A percentile compares a stretch with the other conserved stretches of the same genome.
phyloP scores from a whole-genome alignment of 1,140 invertebrate species.

The Drosophila seguyi region DNA sequence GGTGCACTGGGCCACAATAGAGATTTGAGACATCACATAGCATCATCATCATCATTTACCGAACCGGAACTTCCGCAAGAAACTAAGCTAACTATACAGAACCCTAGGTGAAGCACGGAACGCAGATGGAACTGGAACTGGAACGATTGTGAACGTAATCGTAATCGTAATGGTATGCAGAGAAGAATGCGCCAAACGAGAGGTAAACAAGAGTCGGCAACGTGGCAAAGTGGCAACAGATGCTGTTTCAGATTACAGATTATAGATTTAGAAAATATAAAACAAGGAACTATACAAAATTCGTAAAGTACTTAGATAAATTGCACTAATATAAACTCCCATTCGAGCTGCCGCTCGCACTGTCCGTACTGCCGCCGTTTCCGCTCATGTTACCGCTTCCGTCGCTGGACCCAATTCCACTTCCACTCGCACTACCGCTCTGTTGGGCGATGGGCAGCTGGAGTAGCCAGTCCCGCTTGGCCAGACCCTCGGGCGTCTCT shows the following conservation, averaged over 20 bases:
- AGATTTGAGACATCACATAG: slow-evolving; percentile 84
- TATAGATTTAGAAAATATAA: slow-evolving; percentile 71
- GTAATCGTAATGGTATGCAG: slow-evolving; percentile 58
- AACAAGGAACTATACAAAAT: slow-evolving; percentile 84
- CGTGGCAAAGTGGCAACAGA: slow-evolving; percentile 46
- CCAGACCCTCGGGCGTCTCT: slow-evolving; percentile 66
- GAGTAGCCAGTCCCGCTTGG: slow-evolving; percentile 72
- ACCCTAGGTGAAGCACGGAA: slow-evolving; percentile 69
- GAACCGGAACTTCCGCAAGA: slow-evolving; percentile 68
- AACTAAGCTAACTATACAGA: slow-evolving; percentile 80
- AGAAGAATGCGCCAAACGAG: slow-evolving; percentile 51
- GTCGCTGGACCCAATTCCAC: slow-evolving; percentile 28
- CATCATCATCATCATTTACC: slow-evolving; percentile 64
- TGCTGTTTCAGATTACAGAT: slow-evolving; percentile 59
- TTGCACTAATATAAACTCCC: slow-evolving; percentile 77
- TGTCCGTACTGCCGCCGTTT: slow-evolving; percentile 36
- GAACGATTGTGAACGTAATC: slow-evolving; percentile 54
- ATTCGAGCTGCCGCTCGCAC: slow-evolving; percentile 49
- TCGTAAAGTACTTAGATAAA: slow-evolving; percentile 81
- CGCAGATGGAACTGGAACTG: slow-evolving; percentile 60
- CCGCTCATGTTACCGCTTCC: slow-evolving; percentile 37
- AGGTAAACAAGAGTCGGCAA: slow-evolving; percentile 58
- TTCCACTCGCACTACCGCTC: slow-evolving; percentile 26
- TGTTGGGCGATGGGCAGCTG: slow-evolving; percentile 51
- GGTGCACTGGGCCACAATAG: slow-evolving; percentile 70